A percentile compares a stretch with the other conserved stretches of the same genome.
Conservation (phyloP, 1,140 invertebrate genomes). For the Drosophila eugracilis region DNA sequence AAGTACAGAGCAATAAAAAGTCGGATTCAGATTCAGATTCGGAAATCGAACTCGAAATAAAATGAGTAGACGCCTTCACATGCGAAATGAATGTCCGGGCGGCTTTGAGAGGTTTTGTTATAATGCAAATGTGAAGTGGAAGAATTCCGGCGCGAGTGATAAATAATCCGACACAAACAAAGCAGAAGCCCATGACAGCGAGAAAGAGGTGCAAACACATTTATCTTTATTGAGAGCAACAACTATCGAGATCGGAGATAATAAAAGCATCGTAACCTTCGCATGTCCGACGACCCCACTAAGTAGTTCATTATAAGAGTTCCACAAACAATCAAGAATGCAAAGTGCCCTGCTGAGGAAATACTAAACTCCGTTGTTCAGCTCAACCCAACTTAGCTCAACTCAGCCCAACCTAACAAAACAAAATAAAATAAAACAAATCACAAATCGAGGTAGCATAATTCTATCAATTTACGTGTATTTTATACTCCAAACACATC, state of each 20-base stretch:
- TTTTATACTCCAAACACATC: slow-evolving; percentile 24
- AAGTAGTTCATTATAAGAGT: slow-evolving; percentile 50
- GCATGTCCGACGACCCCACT: slow-evolving; percentile 30
- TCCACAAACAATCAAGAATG: slow-evolving; percentile 47
- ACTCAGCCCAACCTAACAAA: background rate
- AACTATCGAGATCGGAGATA: slow-evolving; percentile 57
- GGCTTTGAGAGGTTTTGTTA: slow-evolving; percentile 51
- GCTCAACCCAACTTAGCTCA: too few relatives aligned
- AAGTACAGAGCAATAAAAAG: slow-evolving; percentile 17
- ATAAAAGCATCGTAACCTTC: slow-evolving; percentile 61
- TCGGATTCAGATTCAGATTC: slow-evolving; percentile 1
- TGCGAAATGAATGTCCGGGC: slow-evolving; percentile 61
- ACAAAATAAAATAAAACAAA: background rate
- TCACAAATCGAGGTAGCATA: slow-evolving; percentile 10
- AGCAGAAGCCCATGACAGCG: slow-evolving; percentile 36
- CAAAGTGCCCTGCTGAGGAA: slow-evolving; percentile 42
- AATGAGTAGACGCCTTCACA: slow-evolving; percentile 50
- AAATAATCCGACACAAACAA: slow-evolving; percentile 58
- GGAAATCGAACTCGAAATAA: slow-evolving; percentile 26
- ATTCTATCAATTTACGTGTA: slow-evolving; percentile 9
- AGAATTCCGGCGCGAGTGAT: slow-evolving; percentile 63
- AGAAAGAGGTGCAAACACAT: slow-evolving; percentile 62
- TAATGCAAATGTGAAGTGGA: slow-evolving; percentile 73
- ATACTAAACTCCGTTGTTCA: too few relatives aligned
- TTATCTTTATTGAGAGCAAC: slow-evolving; percentile 68